phyloP scores from a whole-genome alignment of 2,888 invertebrate species.

The Carcina quercana region DNA sequence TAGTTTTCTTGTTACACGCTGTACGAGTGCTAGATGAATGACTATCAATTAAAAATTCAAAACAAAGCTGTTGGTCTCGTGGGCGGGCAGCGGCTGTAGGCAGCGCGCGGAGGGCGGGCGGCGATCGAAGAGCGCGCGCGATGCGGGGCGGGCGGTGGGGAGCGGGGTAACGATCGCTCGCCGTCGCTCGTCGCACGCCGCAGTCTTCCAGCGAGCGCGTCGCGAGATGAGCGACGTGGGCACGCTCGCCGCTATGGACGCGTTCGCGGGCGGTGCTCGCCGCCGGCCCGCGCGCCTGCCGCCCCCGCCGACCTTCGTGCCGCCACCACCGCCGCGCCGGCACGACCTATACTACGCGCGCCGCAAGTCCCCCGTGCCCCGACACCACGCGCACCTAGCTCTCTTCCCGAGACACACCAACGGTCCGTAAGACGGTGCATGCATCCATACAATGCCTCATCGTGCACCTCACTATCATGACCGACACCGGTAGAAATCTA shows the following conservation, averaged over 20 bases:
- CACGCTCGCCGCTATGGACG: conserved; percentile 72
- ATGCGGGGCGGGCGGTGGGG: conserved; percentile 42
- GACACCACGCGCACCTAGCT: conserved; percentile 57
- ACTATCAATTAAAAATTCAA: conserved; percentile 70
- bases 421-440: conserved; percentile 39
- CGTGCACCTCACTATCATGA: no score
- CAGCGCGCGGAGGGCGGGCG: conserved; percentile 64
- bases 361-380: conserved; percentile 65
- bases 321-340: conserved; percentile 63
- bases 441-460: conserved; percentile 17
- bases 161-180: conserved; percentile 55
- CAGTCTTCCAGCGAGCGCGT: conserved; percentile 70
- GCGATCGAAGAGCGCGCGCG: conserved; percentile 69
- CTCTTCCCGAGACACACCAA: conserved; percentile 64
- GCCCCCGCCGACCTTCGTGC: conserved; percentile 67
- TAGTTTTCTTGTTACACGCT: conserved; percentile 41
- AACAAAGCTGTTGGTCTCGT: conserved; percentile 60
- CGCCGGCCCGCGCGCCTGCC: conserved; percentile 63
- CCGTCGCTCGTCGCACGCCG: conserved; percentile 50
- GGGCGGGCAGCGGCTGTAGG: conserved; percentile 50
- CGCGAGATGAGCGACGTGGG: conserved; percentile 72
- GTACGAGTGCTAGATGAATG: conserved; percentile 57
- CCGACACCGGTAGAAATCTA: no score
- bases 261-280: conserved; percentile 70
- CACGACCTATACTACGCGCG: conserved; percentile 69